phyloP scores from a whole-genome alignment of 2,888 invertebrate species.

The Gnatocerus cornutus region DNA sequence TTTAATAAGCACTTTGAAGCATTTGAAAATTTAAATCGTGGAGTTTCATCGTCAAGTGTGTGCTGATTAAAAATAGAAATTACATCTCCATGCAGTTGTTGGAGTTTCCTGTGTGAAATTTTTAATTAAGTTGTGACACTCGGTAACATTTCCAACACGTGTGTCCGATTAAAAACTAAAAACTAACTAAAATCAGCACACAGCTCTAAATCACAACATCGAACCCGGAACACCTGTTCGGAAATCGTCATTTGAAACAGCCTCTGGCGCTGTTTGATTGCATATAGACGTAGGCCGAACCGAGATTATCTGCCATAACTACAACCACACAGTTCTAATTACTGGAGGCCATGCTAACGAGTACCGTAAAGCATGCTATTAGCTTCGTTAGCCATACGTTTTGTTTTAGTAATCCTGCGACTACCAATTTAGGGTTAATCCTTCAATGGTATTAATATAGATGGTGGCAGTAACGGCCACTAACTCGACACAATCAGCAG shows the following conservation, averaged over 20 bases:
- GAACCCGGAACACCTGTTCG: constrained; percentile 26
- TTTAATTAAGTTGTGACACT: neutral
- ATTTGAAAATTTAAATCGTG: too few species aligned
- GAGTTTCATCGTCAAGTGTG: too few species aligned
- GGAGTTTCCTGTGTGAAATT: too few species aligned
- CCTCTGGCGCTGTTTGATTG: constrained; percentile 38
- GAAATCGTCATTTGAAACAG: constrained; percentile 39
- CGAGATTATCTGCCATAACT: constrained; percentile 56
- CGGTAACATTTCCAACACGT: constrained; percentile 3
- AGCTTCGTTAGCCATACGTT: constrained; percentile 61
- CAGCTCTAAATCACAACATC: constrained; percentile 1
- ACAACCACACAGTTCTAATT: constrained; percentile 58
- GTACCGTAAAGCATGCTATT: constrained; percentile 62
- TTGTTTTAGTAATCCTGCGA: constrained; percentile 54
- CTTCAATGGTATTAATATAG: constrained; percentile 53
- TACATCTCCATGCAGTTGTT: too few species aligned
- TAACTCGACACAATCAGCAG: constrained; percentile 49
- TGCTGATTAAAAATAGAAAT: too few species aligned
- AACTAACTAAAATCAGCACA: neutral
- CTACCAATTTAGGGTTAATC: constrained; percentile 56
- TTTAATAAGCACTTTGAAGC: too few species aligned
- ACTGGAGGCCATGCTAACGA: constrained; percentile 56
- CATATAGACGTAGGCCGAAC: constrained; percentile 25
- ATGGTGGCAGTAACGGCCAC: constrained; percentile 48
- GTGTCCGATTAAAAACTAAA: neutral